Evolutionary conservation across 2,113 vertebrate genomes (phyloP).

Genomic region (Tenebrosternarchus preto): DNA sequence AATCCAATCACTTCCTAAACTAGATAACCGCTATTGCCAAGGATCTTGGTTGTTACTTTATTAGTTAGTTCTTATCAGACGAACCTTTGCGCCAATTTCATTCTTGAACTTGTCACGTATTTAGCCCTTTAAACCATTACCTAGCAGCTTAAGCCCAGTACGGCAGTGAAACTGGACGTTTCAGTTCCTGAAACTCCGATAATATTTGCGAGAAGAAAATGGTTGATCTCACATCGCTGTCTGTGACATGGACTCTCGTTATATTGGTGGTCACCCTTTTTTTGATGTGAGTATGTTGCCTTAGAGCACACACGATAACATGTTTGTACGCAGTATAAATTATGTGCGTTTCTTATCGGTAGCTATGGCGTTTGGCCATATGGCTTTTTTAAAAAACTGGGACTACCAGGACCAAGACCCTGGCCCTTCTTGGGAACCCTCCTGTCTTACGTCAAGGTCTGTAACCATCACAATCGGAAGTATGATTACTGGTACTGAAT

Average conservation of each 20-base stretch:
- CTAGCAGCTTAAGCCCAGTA: neutral
- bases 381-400: constrained; percentile 75
- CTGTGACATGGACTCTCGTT: constrained; percentile 53
- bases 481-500: neutral
- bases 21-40: too few species aligned
- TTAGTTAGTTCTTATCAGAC: neutral
- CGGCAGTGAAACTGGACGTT: neutral
- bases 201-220: neutral
- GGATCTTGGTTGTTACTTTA: too few species aligned
- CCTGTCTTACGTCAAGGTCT: constrained; percentile 41
- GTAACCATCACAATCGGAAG: neutral
- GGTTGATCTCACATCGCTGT: constrained; percentile 34
- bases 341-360: neutral
- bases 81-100: neutral
- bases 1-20: too few species aligned
- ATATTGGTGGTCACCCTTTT: constrained; percentile 45
- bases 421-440: constrained; percentile 75
- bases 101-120: too few species aligned
- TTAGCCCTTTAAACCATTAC: neutral
- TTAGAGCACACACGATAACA: neutral
- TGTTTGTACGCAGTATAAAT: neutral
- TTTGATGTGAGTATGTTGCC: constrained; percentile 44
- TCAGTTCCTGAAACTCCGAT: neutral
- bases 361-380: constrained; percentile 80
- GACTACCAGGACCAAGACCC: constrained; percentile 77